Evolutionary conservation across 2,888 invertebrate genomes (phyloP).

Genomic region (Phragmatobia fuliginosa): DNA sequence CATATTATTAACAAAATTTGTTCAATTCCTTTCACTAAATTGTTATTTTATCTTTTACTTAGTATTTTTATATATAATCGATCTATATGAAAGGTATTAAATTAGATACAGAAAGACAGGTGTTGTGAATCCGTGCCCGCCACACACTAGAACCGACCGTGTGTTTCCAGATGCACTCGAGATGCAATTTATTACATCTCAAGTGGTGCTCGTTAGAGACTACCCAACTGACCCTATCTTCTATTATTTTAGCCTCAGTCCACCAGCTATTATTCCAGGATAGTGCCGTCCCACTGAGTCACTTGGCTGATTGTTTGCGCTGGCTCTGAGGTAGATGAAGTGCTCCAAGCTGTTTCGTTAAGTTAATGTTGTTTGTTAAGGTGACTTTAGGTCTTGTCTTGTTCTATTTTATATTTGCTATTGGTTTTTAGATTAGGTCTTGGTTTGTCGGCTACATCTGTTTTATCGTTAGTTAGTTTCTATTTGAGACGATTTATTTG

Average conservation of each 20-base stretch:
- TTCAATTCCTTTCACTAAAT: no score
- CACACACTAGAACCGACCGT: constrained; percentile 5
- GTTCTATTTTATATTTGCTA: not conserved
- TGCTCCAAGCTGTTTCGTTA: constrained; percentile 16
- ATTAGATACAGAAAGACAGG: no score
- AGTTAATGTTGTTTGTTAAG: constrained; percentile 9
- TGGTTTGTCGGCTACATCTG: not conserved
- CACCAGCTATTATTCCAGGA: constrained; percentile 22
- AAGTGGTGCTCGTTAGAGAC: constrained; percentile 34
- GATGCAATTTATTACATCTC: constrained; percentile 48
- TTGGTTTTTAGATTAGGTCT: not conserved
- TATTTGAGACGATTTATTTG: not conserved
- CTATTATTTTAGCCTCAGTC: constrained; percentile 28
- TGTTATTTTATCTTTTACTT: no score
- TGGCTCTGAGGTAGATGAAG: constrained; percentile 26
- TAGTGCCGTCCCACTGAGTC: constrained; percentile 19
- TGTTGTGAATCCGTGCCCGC: not conserved
- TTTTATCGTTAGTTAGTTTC: not conserved
- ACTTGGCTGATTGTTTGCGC: constrained; percentile 35
- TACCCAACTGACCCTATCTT: constrained; percentile 25
- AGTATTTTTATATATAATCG: no score
- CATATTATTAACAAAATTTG: no score
- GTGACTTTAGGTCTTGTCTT: not conserved
- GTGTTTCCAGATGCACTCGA: constrained; percentile 37
- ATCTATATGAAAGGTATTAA: no score